A percentile compares a stretch with the other conserved stretches of the same genome.
phyloP scores from a whole-genome alignment of 2,113 vertebrate species.

The Scopus umbretta region DNA sequence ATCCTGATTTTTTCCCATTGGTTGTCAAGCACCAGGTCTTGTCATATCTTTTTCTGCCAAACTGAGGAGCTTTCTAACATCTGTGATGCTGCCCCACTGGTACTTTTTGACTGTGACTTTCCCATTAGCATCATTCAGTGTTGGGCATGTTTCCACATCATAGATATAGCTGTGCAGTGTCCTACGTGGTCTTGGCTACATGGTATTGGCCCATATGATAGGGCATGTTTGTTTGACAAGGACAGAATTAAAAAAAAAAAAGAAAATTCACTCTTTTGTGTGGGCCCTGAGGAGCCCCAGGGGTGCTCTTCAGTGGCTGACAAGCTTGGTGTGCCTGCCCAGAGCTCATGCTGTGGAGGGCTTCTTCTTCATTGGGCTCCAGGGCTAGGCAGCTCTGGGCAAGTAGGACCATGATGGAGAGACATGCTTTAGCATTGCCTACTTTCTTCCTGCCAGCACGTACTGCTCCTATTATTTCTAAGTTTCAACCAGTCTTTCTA shows the following conservation, averaged over 20 bases:
- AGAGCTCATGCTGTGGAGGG: background rate
- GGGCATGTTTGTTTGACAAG: background rate
- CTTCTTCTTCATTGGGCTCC: background rate
- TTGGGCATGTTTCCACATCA: background rate
- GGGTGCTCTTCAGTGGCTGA: background rate
- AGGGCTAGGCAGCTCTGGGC: background rate
- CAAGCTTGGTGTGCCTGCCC: background rate
- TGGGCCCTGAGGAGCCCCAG: background rate
- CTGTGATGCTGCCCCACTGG: background rate
- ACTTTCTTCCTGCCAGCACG: rapidly evolving
- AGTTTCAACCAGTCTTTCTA: background rate
- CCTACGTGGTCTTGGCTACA: rapidly evolving
- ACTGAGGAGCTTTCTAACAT: background rate
- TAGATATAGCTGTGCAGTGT: background rate
- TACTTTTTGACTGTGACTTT: background rate
- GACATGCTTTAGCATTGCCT: background rate
- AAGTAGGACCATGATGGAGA: background rate
- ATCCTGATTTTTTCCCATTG: background rate
- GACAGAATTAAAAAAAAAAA: background rate
- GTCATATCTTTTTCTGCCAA: background rate
- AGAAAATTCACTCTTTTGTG: background rate
- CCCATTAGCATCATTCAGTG: background rate
- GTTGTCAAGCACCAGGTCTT: background rate
- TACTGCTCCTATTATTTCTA: background rate
- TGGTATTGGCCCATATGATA: background rate